A percentile compares a stretch with the other conserved stretches of the same genome.
Conservation (phyloP, 2,797 vertebrate genomes). For the Mus spretus region DNA sequence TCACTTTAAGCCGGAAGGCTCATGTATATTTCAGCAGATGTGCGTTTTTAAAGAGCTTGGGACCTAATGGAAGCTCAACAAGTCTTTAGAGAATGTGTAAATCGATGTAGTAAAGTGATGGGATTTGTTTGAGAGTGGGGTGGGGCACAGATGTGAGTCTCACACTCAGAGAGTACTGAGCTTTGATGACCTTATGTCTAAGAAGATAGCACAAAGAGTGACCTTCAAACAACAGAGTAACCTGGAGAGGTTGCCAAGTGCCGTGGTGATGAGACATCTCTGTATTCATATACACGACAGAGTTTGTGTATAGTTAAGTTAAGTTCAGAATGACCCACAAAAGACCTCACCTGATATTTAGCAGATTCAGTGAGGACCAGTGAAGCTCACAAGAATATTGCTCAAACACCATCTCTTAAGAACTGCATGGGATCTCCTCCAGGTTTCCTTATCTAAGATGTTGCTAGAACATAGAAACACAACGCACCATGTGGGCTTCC, state of each 20-base stretch:
- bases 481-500: not conserved
- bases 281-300: not conserved
- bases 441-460: not conserved
- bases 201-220: not conserved
- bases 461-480: not conserved
- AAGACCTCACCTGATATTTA: not conserved
- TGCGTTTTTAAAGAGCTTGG: conserved; percentile 44
- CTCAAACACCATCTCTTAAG: not conserved
- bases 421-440: not conserved
- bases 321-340: conserved; percentile 3
- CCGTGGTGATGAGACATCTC: not conserved
- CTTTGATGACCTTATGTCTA: not conserved
- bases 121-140: not conserved
- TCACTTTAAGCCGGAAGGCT: conserved; percentile 44
- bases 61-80: conserved; percentile 52
- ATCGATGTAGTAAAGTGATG: not conserved
- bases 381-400: not conserved
- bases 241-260: not conserved
- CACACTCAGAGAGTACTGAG: not conserved
- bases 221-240: not conserved
- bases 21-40: conserved; percentile 68
- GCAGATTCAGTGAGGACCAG: not conserved
- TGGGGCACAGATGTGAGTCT: not conserved
- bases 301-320: not conserved
- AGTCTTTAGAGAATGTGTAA: conserved; percentile 53